Percentiles rank a stretch among this genome's conserved stretches.
Evolutionary conservation across 1,140 invertebrate genomes (phyloP).

Genomic region (Megalopta genalis): DNA sequence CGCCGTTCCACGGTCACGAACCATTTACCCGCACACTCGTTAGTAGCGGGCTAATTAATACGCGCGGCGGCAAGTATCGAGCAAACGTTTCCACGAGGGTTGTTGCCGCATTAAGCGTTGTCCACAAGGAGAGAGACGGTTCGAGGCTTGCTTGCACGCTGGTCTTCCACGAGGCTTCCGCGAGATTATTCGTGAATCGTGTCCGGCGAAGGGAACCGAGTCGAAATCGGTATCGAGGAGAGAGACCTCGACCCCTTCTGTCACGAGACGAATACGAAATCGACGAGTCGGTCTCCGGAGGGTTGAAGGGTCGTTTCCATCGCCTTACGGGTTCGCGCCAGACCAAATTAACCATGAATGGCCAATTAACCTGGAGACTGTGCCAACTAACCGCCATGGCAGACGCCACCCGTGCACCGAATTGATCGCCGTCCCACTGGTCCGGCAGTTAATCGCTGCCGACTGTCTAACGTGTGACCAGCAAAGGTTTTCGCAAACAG

Average conservation of each 20-base stretch:
- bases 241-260: slow-evolving; percentile 22
- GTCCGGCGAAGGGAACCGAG: background rate
- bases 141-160: background rate
- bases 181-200: slow-evolving; percentile 27
- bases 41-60: slow-evolving; percentile 68
- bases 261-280: slow-evolving; percentile 69
- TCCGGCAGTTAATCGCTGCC: slow-evolving; percentile 55
- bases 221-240: slow-evolving; percentile 46
- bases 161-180: background rate
- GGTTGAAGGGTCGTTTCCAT: slow-evolving; percentile 63
- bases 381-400: slow-evolving; percentile 70
- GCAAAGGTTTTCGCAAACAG: background rate
- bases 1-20: slow-evolving; percentile 59
- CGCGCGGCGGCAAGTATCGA: slow-evolving; percentile 55
- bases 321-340: slow-evolving; percentile 64
- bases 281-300: slow-evolving; percentile 61
- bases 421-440: slow-evolving; percentile 54
- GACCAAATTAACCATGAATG: slow-evolving; percentile 79
- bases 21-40: slow-evolving; percentile 66
- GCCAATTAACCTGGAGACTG: slow-evolving; percentile 78
- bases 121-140: background rate
- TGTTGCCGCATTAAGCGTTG: slow-evolving; percentile 2
- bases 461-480: slow-evolving; percentile 18
- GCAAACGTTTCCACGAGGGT: slow-evolving; percentile 48
- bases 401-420: slow-evolving; percentile 46